Evolutionary conservation across 1,140 invertebrate species (phyloP).

Genomic region (Lordiphosa stackelbergi): DNA sequence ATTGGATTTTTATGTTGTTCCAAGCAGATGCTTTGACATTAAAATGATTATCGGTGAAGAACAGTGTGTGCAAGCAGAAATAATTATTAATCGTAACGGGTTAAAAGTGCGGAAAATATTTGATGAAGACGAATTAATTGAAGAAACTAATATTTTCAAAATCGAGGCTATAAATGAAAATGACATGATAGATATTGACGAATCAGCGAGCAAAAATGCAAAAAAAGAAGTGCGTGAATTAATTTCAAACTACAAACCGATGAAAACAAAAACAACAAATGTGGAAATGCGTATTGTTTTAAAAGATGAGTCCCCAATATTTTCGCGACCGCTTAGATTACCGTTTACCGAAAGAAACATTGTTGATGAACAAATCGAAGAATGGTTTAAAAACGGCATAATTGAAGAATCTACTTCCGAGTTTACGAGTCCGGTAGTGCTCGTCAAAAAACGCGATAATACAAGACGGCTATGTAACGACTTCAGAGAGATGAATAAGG

Average conservation of each 20-base stretch:
- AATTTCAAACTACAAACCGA: no score
- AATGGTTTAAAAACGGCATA: not conserved
- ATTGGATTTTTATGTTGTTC: slow-evolving; percentile 10
- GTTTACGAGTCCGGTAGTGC: slow-evolving; percentile 3
- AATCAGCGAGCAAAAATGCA: not conserved
- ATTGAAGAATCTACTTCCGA: slow-evolving; percentile 7
- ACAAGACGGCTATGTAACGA: slow-evolving; percentile 7
- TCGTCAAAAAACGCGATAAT: slow-evolving; percentile 10
- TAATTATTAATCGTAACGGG: no score
- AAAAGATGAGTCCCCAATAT: slow-evolving; percentile 12
- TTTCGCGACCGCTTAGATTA: slow-evolving; percentile 1
- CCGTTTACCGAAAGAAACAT: slow-evolving; percentile 10
- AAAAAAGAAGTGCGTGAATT: not conserved
- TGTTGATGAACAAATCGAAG: slow-evolving; percentile 20
- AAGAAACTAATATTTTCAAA: no score
- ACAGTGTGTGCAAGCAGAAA: no score
- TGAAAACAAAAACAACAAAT: slow-evolving; percentile 8
- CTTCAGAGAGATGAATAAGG: slow-evolving; percentile 4
- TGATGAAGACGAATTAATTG: no score
- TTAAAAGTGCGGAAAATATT: no score
- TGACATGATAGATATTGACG: no score
- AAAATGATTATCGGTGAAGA: not conserved
- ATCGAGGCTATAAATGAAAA: no score
- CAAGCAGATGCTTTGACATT: slow-evolving; percentile 4
- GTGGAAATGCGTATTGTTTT: slow-evolving; percentile 13